Conservation (phyloP, 2,113 vertebrate genomes). For the Agelaius phoeniceus region DNA sequence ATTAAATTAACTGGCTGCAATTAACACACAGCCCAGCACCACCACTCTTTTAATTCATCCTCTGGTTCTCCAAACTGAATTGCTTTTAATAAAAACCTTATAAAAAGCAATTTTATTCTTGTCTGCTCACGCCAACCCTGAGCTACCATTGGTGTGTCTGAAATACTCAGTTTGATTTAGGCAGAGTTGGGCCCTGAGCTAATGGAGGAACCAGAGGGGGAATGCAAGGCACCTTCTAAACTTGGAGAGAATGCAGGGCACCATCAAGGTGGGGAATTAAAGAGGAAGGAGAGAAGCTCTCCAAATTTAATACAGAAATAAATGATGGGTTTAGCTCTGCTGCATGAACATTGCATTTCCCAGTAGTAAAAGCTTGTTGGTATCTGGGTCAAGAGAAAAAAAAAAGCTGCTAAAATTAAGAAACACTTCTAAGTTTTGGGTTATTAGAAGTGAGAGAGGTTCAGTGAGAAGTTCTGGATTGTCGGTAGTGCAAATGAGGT, state of each 20-base stretch:
- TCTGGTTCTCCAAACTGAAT: background rate
- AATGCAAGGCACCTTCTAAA: background rate
- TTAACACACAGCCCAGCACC: background rate
- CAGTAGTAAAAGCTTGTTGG: background rate
- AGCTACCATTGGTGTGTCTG: background rate
- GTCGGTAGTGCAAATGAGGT: background rate
- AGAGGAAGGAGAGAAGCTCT: background rate
- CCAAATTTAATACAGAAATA: background rate
- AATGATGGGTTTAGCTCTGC: background rate
- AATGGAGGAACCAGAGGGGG: background rate
- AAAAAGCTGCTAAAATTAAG: background rate
- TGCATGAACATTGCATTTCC: background rate
- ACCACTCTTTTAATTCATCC: background rate
- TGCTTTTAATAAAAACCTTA: background rate
- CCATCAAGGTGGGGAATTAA: background rate
- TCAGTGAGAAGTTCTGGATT: background rate
- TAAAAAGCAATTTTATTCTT: background rate
- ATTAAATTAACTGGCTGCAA: background rate
- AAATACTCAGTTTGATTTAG: background rate
- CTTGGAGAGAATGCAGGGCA: background rate
- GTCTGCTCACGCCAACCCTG: background rate
- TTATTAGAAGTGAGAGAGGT: background rate
- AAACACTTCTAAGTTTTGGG: background rate
- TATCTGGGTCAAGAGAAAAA: constrained; percentile 12
- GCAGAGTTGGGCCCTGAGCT: background rate